Evolutionary conservation across 2,113 vertebrate species (phyloP).

Genomic region (Ursus arctos): DNA sequence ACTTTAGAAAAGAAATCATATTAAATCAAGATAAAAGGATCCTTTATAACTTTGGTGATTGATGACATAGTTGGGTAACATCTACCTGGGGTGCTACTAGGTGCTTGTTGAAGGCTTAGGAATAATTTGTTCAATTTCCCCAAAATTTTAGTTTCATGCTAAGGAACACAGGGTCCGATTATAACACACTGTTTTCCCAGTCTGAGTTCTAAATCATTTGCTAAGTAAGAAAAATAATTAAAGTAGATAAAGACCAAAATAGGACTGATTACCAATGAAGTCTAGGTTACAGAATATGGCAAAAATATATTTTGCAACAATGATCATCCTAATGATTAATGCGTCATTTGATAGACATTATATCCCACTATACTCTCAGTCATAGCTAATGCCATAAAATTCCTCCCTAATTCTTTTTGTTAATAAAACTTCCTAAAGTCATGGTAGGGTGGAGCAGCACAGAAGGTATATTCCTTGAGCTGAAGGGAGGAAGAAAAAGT

Average conservation of each 20-base stretch:
- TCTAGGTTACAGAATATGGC: neutral
- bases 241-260: neutral
- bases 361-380: neutral
- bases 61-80: neutral
- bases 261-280: neutral
- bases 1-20: slow-evolving; percentile 38
- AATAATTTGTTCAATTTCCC: slow-evolving; percentile 16
- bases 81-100: neutral
- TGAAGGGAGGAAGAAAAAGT: neutral
- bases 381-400: neutral
- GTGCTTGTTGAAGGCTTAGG: neutral
- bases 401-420: neutral
- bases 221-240: neutral
- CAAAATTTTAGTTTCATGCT: neutral
- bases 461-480: neutral
- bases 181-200: neutral
- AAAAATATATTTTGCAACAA: neutral
- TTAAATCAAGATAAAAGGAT: neutral
- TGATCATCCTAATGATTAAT: neutral
- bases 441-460: neutral
- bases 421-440: slow-evolving; percentile 2
- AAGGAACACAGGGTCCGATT: neutral
- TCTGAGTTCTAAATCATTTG: neutral
- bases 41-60: neutral
- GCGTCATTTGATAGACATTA: neutral